A percentile compares a stretch with the other conserved stretches of the same genome.
These are phyloP conservation scores for Leptobrachium leishanense DNA, from an alignment of 2,113 vertebrate genomes.

Conservation along the genomic window DNA sequence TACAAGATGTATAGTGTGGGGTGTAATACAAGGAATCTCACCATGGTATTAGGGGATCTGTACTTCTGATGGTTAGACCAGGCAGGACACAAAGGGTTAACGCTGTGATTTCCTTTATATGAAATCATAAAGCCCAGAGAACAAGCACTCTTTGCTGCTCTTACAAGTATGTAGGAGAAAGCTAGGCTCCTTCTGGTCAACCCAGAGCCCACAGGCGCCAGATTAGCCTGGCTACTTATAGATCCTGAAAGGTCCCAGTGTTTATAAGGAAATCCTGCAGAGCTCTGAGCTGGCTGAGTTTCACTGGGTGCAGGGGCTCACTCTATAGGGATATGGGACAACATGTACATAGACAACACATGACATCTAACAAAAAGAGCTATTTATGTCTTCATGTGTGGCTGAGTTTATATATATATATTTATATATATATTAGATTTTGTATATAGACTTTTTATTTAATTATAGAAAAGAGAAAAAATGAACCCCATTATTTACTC, in stretches of 20 bases:
- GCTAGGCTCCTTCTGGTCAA: conserved; percentile 41
- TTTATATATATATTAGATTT: too few species aligned
- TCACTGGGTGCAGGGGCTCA: not conserved
- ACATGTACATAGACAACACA: too few species aligned
- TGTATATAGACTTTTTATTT: too few species aligned
- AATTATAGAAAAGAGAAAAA: too few species aligned
- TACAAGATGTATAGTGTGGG: too few species aligned
- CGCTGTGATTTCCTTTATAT: conserved; percentile 40
- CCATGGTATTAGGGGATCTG: too few species aligned
- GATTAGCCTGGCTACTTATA: conserved; percentile 23
- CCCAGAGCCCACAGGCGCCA: conserved; percentile 38
- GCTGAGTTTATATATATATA: too few species aligned
- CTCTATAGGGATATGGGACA: not conserved
- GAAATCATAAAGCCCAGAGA: conserved; percentile 18
- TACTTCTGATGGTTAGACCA: too few species aligned
- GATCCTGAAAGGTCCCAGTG: conserved; percentile 49
- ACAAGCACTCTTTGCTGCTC: conserved; percentile 32
- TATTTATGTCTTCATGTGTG: too few species aligned
- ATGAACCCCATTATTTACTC: too few species aligned
- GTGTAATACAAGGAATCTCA: too few species aligned
- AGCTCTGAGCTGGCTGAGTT: conserved; percentile 11
- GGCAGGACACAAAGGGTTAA: not conserved
- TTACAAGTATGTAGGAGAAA: conserved; percentile 9
- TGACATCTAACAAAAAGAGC: too few species aligned
- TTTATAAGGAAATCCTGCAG: conserved; percentile 44